These are phyloP conservation scores for Aplysina aerophoba DNA, from an alignment of 37 sponge, comb jelly and placozoan species.

Conservation along the genomic window DNA sequence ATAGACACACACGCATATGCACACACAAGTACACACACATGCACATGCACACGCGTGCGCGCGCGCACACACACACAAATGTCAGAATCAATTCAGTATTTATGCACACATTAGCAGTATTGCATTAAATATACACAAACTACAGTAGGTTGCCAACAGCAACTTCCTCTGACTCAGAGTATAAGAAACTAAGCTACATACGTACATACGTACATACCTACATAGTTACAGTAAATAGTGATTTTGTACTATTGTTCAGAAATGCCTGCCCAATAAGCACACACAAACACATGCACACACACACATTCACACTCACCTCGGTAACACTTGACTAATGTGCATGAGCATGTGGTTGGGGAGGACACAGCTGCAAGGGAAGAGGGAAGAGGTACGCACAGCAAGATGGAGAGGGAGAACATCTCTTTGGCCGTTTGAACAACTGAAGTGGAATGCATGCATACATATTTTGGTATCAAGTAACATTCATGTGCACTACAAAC, in stretches of 20 bases:
- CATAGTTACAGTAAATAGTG: background rate
- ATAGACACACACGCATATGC: too few relatives aligned
- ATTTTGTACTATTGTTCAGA: background rate
- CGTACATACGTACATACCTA: background rate
- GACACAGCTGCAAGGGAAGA: conserved; percentile 74
- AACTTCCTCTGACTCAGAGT: too few relatives aligned
- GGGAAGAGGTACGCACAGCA: background rate
- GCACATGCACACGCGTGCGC: too few relatives aligned
- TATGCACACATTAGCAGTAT: too few relatives aligned
- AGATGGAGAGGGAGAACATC: background rate
- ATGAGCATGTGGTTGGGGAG: conserved; percentile 97
- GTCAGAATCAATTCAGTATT: too few relatives aligned
- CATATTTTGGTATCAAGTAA: background rate
- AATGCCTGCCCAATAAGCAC: background rate
- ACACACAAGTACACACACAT: background rate
- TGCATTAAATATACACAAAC: too few relatives aligned
- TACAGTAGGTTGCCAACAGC: too few relatives aligned
- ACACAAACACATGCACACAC: background rate
- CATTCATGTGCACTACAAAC: background rate
- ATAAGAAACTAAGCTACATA: too few relatives aligned
- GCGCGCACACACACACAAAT: too few relatives aligned
- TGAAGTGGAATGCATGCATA: too few relatives aligned
- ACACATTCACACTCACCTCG: conserved; percentile 17
- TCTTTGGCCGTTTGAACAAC: too few relatives aligned
- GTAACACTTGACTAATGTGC: conserved; percentile 86